phyloP scores from a whole-genome alignment of 2,113 vertebrate genomes.

The Atherinomorus stipes region DNA sequence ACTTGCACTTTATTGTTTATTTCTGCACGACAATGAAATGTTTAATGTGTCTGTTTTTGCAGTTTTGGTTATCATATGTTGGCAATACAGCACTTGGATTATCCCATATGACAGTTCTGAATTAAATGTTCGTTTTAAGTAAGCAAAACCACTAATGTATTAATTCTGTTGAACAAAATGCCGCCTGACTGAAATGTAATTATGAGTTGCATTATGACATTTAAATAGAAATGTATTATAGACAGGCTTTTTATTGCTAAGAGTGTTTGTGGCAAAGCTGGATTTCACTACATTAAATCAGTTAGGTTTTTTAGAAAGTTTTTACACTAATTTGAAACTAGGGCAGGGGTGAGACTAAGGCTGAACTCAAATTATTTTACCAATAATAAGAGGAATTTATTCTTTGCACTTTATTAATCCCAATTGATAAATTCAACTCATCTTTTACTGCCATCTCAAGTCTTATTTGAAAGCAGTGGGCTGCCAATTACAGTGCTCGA shows the following conservation, averaged over 20 bases:
- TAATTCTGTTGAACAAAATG: neutral
- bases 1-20: conserved; percentile 16
- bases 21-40: conserved; percentile 13
- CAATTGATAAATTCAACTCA: too few relatives aligned
- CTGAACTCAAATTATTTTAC: too few relatives aligned
- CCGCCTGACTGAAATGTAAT: neutral
- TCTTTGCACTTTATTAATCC: too few relatives aligned
- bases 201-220: neutral
- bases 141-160: neutral
- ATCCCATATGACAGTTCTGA: neutral
- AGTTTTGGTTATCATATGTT: neutral
- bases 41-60: conserved; percentile 6
- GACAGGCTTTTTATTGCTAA: neutral
- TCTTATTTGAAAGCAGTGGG: too few relatives aligned
- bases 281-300: too few relatives aligned
- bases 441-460: too few relatives aligned
- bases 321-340: too few relatives aligned
- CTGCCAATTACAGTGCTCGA: too few relatives aligned
- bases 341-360: too few relatives aligned
- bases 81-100: neutral
- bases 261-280: too few relatives aligned
- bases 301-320: too few relatives aligned
- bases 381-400: too few relatives aligned
- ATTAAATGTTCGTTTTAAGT: neutral
- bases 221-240: neutral